phyloP scores from a whole-genome alignment of 2,888 invertebrate genomes.

The Sipha maydis region DNA sequence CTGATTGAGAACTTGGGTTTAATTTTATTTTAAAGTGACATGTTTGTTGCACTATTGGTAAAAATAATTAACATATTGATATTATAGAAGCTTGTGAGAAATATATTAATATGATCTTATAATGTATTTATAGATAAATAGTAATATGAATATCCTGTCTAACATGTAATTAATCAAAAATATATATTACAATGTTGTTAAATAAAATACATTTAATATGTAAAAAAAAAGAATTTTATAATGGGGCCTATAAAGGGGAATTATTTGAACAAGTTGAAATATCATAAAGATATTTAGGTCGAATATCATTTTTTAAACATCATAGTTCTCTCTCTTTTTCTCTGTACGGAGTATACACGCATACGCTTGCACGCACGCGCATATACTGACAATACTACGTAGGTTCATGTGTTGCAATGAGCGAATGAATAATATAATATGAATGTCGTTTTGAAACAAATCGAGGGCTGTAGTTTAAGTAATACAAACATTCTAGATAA shows the following conservation, averaged over 20 bases:
- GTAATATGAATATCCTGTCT: too few relatives aligned
- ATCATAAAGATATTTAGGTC: conserved; percentile 58
- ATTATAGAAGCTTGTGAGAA: too few relatives aligned
- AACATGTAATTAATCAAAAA: too few relatives aligned
- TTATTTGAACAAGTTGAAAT: conserved; percentile 56
- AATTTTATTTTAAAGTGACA: too few relatives aligned
- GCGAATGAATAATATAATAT: conserved; percentile 46
- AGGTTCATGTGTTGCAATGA: conserved; percentile 33
- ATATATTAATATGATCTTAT: too few relatives aligned
- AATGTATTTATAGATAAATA: too few relatives aligned
- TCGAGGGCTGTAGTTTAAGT: conserved; percentile 30
- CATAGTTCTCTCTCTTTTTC: conserved; percentile 6
- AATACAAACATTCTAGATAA: conserved; percentile 41
- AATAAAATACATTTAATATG: conserved; percentile 5
- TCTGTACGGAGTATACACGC: not conserved
- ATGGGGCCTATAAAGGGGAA: conserved; percentile 43
- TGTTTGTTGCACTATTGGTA: too few relatives aligned
- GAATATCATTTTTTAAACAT: conserved; percentile 52
- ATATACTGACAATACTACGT: not conserved
- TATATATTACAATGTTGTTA: not conserved
- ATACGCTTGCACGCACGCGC: not conserved
- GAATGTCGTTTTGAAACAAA: conserved; percentile 49
- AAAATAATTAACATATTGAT: too few relatives aligned
- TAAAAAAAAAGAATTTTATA: not conserved
- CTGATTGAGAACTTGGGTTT: too few relatives aligned